Base-by-base conservation (phyloP, 2,888 invertebrate genomes). In the Lepeophtheirus nordmannii region DNA sequence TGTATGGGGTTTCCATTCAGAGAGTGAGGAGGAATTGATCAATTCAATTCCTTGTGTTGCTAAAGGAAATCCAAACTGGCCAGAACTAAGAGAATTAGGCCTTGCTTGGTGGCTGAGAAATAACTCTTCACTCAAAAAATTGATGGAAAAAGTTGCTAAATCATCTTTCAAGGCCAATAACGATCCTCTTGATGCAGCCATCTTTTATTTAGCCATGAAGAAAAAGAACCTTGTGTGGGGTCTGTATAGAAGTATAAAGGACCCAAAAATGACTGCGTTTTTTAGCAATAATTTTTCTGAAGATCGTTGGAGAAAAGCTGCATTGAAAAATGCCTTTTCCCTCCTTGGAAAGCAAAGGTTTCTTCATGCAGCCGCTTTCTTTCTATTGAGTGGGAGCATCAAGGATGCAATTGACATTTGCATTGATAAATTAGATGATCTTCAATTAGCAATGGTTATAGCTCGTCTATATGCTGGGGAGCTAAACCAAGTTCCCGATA, bases 1-100 rank as follows among this genome's bases (percentile, higher is more conserved):
- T 22, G 94, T 94, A 3, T 99, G 98, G 98, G 98, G 97, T 0
- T 97, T 91, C 78, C 98, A 99, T 76, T 97, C 97, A 0, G 97
- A 98, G 77, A 89, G 92, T 22, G 92, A 94, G 74, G 94, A 94
- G 72, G 97, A 98, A 74, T 79, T 98, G 67, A 77, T 98, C 14
- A 85, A 86, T 67, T 78, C 93, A 62, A 85, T 93, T 70, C 96
- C 97, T 0, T 87, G 87, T 23, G 68, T 69, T 46, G 65, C 65
- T n/a, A 68, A 69, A 69, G 75, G 75, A 14, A 76, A 76, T 67
- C 77, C 79, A 0, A 87, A 85, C 60, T 99, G 98, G 98, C 80
- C 82, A 1, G 87, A 89, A 30, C 78, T 98, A 72, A 83, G 88
- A 70, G 93, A 94, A 75, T 80, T 96, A 39, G 90, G 87, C 74